Evolutionary conservation across 2,888 invertebrate species (phyloP).

Genomic region (Eristalis intricaria): DNA sequence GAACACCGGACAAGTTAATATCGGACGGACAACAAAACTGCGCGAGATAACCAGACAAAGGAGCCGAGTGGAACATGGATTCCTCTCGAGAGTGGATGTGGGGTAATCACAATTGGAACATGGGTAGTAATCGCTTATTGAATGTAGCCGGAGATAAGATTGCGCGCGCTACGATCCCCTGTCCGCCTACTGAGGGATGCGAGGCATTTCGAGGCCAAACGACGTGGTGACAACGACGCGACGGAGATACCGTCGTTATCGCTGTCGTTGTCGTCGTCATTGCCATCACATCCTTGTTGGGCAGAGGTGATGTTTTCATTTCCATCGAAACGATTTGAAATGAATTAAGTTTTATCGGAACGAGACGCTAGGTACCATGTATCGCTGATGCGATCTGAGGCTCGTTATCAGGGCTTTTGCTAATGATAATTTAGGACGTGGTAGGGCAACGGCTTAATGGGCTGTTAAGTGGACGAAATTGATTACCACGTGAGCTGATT

Average conservation of each 20-base stretch:
- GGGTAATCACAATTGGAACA: slow-evolving; percentile 76
- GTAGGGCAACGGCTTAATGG: slow-evolving; percentile 27
- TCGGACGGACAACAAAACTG: slow-evolving; percentile 54
- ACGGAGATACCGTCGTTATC: slow-evolving; percentile 38
- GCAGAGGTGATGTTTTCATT: slow-evolving; percentile 73
- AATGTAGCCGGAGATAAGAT: slow-evolving; percentile 77
- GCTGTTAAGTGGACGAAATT: slow-evolving; percentile 28
- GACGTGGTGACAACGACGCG: slow-evolving; percentile 6
- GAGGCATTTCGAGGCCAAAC: slow-evolving; percentile 28
- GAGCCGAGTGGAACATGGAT: slow-evolving; percentile 47
- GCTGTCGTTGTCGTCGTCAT: slow-evolving; percentile 11
- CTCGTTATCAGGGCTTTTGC: slow-evolving; percentile 59
- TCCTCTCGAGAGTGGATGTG: slow-evolving; percentile 52
- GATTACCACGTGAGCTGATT: slow-evolving; percentile 16
- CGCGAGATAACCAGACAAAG: slow-evolving; percentile 59
- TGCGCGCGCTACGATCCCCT: slow-evolving; percentile 64
- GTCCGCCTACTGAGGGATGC: not conserved
- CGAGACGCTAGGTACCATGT: slow-evolving; percentile 33
- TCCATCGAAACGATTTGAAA: slow-evolving; percentile 71
- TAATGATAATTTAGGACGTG: slow-evolving; percentile 68
- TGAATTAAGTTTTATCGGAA: slow-evolving; percentile 50
- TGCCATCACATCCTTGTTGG: slow-evolving; percentile 17
- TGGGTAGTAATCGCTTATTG: slow-evolving; percentile 77
- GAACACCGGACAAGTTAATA: slow-evolving; percentile 62
- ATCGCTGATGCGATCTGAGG: slow-evolving; percentile 39